A percentile compares a stretch with the other conserved stretches of the same genome.
Evolutionary conservation across 2,113 vertebrate species (phyloP).

Genomic region (Hydropotes inermis): DNA sequence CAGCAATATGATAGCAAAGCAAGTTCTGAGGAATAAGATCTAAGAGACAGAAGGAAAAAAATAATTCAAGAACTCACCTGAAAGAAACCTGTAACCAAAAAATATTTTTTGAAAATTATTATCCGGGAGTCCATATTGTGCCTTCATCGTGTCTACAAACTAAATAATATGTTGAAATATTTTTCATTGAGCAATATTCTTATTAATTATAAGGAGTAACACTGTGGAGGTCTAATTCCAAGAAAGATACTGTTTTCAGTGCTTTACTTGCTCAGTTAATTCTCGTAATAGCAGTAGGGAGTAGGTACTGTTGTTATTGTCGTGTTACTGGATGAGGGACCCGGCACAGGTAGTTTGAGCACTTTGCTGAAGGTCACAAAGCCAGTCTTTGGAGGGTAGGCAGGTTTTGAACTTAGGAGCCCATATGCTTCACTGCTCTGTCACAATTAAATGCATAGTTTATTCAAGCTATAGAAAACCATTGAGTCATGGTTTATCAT

Average conservation of each 20-base stretch:
- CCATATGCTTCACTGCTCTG: not conserved
- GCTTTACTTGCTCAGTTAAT: not conserved
- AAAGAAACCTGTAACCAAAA: not conserved
- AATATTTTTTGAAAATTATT: constrained; percentile 51
- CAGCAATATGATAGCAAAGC: not conserved
- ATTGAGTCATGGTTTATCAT: not conserved
- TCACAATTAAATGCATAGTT: not conserved
- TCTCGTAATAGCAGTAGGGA: not conserved
- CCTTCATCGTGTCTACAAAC: not conserved
- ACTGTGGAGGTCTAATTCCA: not conserved
- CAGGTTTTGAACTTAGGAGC: not conserved
- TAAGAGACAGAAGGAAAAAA: not conserved
- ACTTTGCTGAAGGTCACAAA: not conserved
- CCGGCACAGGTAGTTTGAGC: not conserved
- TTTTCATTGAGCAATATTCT: not conserved
- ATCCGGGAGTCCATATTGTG: not conserved
- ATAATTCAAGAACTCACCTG: not conserved
- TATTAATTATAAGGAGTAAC: not conserved
- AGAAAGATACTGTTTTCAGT: not conserved
- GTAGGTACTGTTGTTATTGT: not conserved
- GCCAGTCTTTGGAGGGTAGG: not conserved
- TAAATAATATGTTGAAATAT: not conserved
- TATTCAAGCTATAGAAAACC: not conserved
- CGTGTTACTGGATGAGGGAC: not conserved
- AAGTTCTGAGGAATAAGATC: not conserved